Evolutionary conservation across 2,797 vertebrate species (phyloP).

Genomic region (Lagodon rhomboides): DNA sequence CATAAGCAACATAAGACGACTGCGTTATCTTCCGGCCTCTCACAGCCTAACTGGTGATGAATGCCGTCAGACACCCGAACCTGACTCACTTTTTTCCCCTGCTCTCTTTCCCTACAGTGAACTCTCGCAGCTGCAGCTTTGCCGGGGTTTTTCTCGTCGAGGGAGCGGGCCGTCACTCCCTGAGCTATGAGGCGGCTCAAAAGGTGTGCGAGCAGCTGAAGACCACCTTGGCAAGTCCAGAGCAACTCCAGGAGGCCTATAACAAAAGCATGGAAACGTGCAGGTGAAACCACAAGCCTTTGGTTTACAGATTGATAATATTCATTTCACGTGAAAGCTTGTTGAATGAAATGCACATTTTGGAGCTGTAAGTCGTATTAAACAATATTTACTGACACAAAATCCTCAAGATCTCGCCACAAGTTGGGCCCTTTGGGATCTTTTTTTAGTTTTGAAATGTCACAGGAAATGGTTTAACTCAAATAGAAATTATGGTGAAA

Average conservation of each 20-base stretch:
- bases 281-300: constrained; percentile 85
- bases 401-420: background rate
- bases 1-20: background rate
- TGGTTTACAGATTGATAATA: background rate
- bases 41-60: background rate
- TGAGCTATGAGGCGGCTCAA: constrained; percentile 80
- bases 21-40: background rate
- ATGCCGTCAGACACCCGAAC: background rate
- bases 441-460: background rate
- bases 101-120: constrained; percentile 55
- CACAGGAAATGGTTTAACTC: background rate
- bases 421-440: background rate
- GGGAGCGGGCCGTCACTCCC: constrained; percentile 86
- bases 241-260: constrained; percentile 83
- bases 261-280: constrained; percentile 87
- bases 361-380: background rate
- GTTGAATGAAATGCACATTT: background rate
- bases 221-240: constrained; percentile 82
- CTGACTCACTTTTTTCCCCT: background rate
- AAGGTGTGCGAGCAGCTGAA: constrained; percentile 85
- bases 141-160: constrained; percentile 90
- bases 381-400: background rate
- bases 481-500: background rate
- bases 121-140: constrained; percentile 84
- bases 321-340: background rate